Conservation (phyloP, 2,113 vertebrate species). For the Ictalurus furcatus region DNA sequence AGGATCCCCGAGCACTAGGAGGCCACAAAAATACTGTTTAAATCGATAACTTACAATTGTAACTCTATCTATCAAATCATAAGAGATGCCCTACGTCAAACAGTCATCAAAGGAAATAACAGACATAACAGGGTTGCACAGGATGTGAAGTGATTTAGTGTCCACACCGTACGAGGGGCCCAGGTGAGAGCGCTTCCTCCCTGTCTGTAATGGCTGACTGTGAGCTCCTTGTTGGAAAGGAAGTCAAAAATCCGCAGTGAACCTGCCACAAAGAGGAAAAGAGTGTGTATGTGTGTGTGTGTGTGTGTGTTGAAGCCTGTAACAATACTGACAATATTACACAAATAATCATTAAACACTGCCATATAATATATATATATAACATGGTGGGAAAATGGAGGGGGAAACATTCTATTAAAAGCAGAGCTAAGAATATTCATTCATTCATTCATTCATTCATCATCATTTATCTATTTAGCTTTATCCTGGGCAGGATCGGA, state of each 20-base stretch:
- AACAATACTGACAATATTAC: background rate
- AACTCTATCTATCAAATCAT: too few species aligned
- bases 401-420: background rate
- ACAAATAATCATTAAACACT: background rate
- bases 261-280: constrained; percentile 66
- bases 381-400: background rate
- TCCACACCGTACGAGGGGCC: constrained; percentile 79
- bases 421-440: background rate
- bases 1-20: background rate
- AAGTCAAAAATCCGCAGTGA: constrained; percentile 88
- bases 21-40: background rate
- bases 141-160: background rate
- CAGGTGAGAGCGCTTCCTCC: constrained; percentile 86
- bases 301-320: too few species aligned
- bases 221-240: constrained; percentile 74
- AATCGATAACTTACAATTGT: background rate
- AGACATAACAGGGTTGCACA: background rate
- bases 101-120: background rate
- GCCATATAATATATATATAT: background rate
- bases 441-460: background rate
- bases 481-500: background rate
- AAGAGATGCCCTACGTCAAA: background rate
- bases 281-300: too few species aligned
- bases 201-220: constrained; percentile 78
- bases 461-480: background rate